Base-by-base conservation (phyloP, 1,140 invertebrate genomes). In the Lanistes nyassanus region DNA sequence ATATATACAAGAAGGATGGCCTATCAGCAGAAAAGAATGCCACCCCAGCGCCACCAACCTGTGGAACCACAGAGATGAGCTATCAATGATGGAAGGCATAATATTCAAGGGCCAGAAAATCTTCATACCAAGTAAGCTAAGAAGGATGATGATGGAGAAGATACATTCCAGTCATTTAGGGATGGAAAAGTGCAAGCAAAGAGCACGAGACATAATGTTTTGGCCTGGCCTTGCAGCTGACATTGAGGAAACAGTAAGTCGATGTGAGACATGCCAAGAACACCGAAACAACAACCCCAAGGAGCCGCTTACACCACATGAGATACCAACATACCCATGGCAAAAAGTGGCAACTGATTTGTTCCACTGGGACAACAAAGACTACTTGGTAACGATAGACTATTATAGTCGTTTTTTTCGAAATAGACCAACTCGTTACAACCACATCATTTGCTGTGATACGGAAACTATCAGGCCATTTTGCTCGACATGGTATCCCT, bases 141-240 rank as follows among this genome's bases (percentile, higher is more conserved):
- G 55, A 34, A 3, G n/a, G 11, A 67, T 47, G 29, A 75, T 55
- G 11, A 11, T 75, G n/a, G 23, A 39, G n/a, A 51, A 68, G 36
- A 66, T 75, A 11, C 74, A 75, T 31, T 23, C 62, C 26, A 62
- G 65, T 7, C 74, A 76, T 29, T 53, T 53, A 53, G 65, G 74
- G 6, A 16, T 68, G 5, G 65, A 76, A 29, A 76, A 76, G 34
- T 47, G 13, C 42, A 13, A 7, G n/a, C 42, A 36, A 16, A 62
- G 42, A 9, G 73, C 73, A 4, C 21, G 62, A 34, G 34, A 47
- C 23, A 23, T 19, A 31, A 21, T 73, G 23, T 73, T 36, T 37
- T 73, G 53, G 53, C 71, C 23, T 4, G 71, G 71, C 31, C 58
- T 73, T 5, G 11, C 26, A 11, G 26, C 6, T 9, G 71, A 73